phyloP scores from a whole-genome alignment of 2,888 invertebrate species.

The Aradus depressus region DNA sequence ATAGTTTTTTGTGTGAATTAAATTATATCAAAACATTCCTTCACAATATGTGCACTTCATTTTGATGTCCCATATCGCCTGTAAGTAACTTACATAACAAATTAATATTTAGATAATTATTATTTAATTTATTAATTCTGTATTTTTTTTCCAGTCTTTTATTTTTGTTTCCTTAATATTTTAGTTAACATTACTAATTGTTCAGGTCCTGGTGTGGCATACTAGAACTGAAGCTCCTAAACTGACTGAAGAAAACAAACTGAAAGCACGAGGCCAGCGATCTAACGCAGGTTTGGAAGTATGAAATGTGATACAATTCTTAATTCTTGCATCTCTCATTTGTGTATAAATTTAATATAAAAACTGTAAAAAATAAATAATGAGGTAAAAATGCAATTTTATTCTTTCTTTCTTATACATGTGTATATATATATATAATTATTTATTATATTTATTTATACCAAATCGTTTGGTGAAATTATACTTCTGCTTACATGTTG shows the following conservation, averaged over 20 bases:
- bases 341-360: too few relatives aligned
- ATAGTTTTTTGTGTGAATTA: too few relatives aligned
- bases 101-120: not conserved
- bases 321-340: too few relatives aligned
- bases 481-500: too few relatives aligned
- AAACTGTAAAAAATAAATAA: too few relatives aligned
- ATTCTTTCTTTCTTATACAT: not conserved
- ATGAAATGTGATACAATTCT: slow-evolving; percentile 33
- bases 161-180: slow-evolving; percentile 36
- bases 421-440: not conserved
- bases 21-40: too few relatives aligned
- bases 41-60: too few relatives aligned
- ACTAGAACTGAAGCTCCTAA: slow-evolving; percentile 86
- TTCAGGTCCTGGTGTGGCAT: slow-evolving; percentile 92
- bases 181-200: too few relatives aligned
- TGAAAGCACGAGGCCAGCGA: slow-evolving; percentile 41
- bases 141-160: slow-evolving; percentile 8
- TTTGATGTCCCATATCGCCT: not conserved
- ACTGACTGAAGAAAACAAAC: slow-evolving; percentile 54
- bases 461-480: too few relatives aligned
- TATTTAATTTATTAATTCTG: not conserved
- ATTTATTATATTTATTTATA: not conserved
- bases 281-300: slow-evolving; percentile 52
- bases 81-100: not conserved
- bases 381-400: not conserved